Base-by-base conservation (phyloP, 2,113 vertebrate species). In the Acanthisitta chloris region DNA sequence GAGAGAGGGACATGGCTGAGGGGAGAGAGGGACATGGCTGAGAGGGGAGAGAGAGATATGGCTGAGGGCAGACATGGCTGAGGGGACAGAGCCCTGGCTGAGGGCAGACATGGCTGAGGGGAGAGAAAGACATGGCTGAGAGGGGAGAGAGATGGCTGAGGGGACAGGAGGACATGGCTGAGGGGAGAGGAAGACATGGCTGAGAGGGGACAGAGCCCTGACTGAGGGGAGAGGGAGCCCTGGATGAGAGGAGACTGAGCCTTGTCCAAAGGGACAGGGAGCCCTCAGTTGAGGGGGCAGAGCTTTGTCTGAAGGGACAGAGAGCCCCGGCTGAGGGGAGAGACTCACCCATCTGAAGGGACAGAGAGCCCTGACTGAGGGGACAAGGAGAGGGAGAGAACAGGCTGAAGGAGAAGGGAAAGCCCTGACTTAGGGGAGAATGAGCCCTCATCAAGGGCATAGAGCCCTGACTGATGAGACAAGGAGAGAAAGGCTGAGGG, bases 261-360 rank as follows among this genome's bases (percentile, higher is more conserved):
- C n/a, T 6, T 8, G 19, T 9, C 57, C 36, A 23, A 58, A 14
- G 17, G 11, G 0, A 38, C 6, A 6, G 25, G 5, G 7, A 14
- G 25, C 8, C 9, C 15, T 8, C n/a, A n/a, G n/a, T n/a, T 43
- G 59, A 65, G 12, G 48, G 16, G 5, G n/a, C n/a, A 19, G 12
- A 9, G 64, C 38, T 6, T 6, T 8, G 19, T 9, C 57, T 58
- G n/a, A 58, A 14, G 17, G 11, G 0, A 38, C 6, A 28, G 28
- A 26, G 29, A 16, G 3, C 36, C 10, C 20, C 9, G 23, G 34
- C 21, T 61, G 57, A 49, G n/a, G n/a, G n/a, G n/a, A n/a, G n/a
- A n/a, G 43, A 45, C 43, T 45, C 16, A 45, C 43, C 43, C 14
- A 18, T 7, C 15, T 14, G 43, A 45, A 8, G 12, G 4, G 29